Conservation (phyloP, 2,113 vertebrate genomes). For the Cephalopholis sonnerati region DNA sequence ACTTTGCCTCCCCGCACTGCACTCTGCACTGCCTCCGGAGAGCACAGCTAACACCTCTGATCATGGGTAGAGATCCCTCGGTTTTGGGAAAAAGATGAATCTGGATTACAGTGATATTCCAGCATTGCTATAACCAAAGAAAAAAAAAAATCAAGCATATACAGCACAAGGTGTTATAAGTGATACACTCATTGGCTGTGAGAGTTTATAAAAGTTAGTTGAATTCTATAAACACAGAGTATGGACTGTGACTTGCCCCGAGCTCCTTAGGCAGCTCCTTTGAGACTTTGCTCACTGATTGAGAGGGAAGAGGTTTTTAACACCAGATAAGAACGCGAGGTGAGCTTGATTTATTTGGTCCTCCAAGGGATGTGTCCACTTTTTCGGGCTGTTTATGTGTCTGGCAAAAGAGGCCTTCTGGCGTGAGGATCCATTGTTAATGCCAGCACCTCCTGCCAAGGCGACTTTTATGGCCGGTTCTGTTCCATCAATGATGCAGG, state of each 20-base stretch:
- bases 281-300: slow-evolving; percentile 36
- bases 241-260: not conserved
- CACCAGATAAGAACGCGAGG: slow-evolving; percentile 31
- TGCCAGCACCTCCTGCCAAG: slow-evolving; percentile 65
- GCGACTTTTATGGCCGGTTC: slow-evolving; percentile 51
- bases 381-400: slow-evolving; percentile 35
- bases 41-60: not conserved
- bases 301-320: slow-evolving; percentile 39
- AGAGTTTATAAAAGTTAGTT: slow-evolving; percentile 10
- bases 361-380: slow-evolving; percentile 50
- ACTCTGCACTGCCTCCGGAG: not conserved
- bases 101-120: not conserved
- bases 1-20: not conserved
- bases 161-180: not conserved
- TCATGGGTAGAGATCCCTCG: not conserved
- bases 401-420: slow-evolving; percentile 47
- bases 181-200: not conserved
- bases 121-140: not conserved
- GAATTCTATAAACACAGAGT: slow-evolving; percentile 15
- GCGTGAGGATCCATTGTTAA: slow-evolving; percentile 28
- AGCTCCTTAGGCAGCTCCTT: not conserved
- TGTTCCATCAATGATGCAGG: slow-evolving; percentile 67
- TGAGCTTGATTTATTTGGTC: slow-evolving; percentile 56
- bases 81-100: not conserved
- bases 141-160: not conserved